Conservation (phyloP, 2,888 invertebrate genomes). For the Caenorhabditis sp. region DNA sequence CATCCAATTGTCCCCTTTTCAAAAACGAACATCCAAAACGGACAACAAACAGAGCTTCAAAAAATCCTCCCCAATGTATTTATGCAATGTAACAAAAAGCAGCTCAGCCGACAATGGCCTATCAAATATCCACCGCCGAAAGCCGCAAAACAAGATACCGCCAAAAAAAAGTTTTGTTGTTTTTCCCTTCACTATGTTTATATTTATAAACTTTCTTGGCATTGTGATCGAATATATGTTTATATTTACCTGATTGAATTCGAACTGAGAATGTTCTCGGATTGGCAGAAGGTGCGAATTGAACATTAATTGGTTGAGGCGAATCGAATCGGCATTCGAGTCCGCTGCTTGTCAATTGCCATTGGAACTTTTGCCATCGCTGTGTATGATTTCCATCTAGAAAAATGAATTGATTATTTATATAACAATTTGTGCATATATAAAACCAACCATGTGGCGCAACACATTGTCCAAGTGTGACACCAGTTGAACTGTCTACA, state of each 20-base stretch:
- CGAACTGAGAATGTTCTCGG: slow-evolving; percentile 56
- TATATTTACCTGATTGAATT: slow-evolving; percentile 49
- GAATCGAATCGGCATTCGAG: slow-evolving; percentile 52
- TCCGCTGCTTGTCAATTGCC: slow-evolving; percentile 50
- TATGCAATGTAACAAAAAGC: not conserved
- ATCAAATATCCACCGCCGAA: not conserved
- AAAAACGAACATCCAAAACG: not conserved
- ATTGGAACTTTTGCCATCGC: slow-evolving; percentile 58
- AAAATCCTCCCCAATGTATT: not conserved
- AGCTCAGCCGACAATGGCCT: not conserved
- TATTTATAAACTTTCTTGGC: not conserved
- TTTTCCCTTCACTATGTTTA: not conserved
- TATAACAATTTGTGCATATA: too few relatives aligned
- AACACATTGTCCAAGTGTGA: slow-evolving; percentile 49
- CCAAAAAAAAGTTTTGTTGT: not conserved
- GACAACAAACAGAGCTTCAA: not conserved
- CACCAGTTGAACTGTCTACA: slow-evolving; percentile 54
- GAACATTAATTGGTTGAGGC: slow-evolving; percentile 20
- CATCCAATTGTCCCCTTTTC: not conserved
- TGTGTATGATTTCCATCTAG: slow-evolving; percentile 27
- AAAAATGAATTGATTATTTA: not conserved
- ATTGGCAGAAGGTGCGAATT: slow-evolving; percentile 35
- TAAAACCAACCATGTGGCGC: slow-evolving; percentile 33
- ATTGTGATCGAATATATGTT: not conserved
- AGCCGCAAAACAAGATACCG: not conserved